phyloP scores from a whole-genome alignment of 2,797 vertebrate species.

The Leuciscus waleckii region DNA sequence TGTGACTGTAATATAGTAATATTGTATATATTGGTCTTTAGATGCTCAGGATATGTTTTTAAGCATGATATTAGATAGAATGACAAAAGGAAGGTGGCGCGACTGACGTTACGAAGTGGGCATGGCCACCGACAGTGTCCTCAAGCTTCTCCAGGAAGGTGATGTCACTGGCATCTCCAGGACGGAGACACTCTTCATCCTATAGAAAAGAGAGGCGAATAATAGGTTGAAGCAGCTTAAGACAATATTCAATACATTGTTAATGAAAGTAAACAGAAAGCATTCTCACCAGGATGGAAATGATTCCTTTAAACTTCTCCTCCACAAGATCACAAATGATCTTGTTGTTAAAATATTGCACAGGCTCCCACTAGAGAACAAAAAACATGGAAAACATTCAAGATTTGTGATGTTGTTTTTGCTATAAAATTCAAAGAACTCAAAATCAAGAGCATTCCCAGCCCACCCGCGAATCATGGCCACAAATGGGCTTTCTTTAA shows the following conservation, averaged over 20 bases:
- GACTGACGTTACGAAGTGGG: slow-evolving; percentile 97
- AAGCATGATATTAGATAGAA: background rate
- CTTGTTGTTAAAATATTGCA: slow-evolving; percentile 99
- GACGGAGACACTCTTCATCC: slow-evolving; percentile 98
- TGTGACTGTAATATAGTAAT: slow-evolving; percentile 82
- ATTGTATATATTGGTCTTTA: background rate
- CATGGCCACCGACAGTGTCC: slow-evolving; percentile 89
- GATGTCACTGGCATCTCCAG: slow-evolving; percentile 92
- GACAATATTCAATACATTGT: background rate
- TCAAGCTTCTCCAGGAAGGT: slow-evolving; percentile 98
- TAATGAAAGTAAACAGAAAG: background rate
- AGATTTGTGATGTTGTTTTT: slow-evolving; percentile 16
- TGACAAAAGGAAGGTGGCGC: no score
- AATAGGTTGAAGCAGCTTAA: background rate
- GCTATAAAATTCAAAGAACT: slow-evolving; percentile 63
- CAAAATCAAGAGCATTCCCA: slow-evolving; percentile 38
- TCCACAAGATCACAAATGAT: slow-evolving; percentile 98
- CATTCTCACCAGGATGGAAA: slow-evolving; percentile 90
- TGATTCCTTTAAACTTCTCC: slow-evolving; percentile 98
- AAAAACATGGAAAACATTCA: slow-evolving; percentile 35
- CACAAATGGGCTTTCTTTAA: slow-evolving; percentile 57
- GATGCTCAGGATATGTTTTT: background rate
- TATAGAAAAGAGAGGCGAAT: slow-evolving; percentile 63
- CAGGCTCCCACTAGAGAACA: slow-evolving; percentile 91
- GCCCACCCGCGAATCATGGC: slow-evolving; percentile 50